These are phyloP conservation scores for Homarus americanus DNA, from an alignment of 1,140 invertebrate species.

Conservation along the genomic window DNA sequence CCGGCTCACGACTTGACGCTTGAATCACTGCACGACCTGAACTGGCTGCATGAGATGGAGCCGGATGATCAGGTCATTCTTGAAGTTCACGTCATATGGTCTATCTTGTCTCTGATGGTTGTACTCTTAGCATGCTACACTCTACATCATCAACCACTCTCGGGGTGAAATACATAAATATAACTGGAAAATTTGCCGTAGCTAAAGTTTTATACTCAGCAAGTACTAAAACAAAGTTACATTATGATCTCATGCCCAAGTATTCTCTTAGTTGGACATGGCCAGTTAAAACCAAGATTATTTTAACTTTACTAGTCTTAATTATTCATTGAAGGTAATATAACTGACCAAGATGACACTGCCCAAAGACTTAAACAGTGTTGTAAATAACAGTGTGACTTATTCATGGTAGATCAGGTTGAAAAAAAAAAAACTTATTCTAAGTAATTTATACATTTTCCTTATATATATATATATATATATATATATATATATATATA, in stretches of 20 bases:
- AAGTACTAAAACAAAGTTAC: neutral
- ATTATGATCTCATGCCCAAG: neutral
- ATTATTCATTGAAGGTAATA: neutral
- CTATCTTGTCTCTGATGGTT: conserved; percentile 74
- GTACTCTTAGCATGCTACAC: conserved; percentile 69
- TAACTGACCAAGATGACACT: conserved; percentile 8
- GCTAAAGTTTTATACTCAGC: conserved; percentile 6
- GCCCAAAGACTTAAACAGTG: neutral
- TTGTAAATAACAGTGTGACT: conserved; percentile 7
- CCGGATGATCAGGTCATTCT: conserved; percentile 70
- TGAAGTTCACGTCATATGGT: conserved; percentile 74
- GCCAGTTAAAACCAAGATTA: neutral
- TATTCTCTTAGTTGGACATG: neutral
- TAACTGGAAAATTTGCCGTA: neutral
- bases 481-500: neutral
- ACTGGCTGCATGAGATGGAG: conserved; percentile 73
- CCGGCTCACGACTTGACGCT: conserved; percentile 70
- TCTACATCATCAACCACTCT: conserved; percentile 59
- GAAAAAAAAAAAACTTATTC: neutral
- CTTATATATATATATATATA: neutral
- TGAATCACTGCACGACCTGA: conserved; percentile 71
- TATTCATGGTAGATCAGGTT: neutral
- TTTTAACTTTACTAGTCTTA: neutral
- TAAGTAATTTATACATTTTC: conserved; percentile 5
- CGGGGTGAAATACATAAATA: neutral